These are phyloP conservation scores for Eupeodes luniger DNA, from an alignment of 2,888 invertebrate genomes.

Conservation along the genomic window DNA sequence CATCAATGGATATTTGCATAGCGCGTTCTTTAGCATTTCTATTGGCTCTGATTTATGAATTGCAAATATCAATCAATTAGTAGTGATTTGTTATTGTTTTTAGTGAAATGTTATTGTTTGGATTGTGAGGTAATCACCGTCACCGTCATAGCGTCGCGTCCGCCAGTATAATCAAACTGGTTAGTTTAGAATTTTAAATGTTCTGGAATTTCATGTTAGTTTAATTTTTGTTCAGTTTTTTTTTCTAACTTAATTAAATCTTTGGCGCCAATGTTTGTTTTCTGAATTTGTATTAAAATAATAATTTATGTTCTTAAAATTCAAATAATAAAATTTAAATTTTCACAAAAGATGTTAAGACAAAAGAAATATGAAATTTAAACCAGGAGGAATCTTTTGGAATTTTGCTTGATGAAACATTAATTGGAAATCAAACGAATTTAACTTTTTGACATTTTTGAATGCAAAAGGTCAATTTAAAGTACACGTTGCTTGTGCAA, in stretches of 20 bases:
- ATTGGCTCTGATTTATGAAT: slow-evolving; percentile 51
- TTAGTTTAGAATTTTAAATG: neutral
- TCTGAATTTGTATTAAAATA: neutral
- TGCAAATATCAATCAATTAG: slow-evolving; percentile 62
- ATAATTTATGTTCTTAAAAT: neutral
- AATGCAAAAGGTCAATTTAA: neutral
- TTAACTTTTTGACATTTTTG: neutral
- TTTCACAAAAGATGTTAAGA: neutral
- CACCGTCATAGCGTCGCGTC: too few relatives aligned
- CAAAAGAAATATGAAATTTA: neutral
- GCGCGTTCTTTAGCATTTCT: slow-evolving; percentile 24
- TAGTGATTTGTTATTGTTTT: slow-evolving; percentile 40
- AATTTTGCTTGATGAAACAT: neutral
- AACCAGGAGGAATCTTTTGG: neutral
- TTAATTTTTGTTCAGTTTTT: neutral
- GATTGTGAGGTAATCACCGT: slow-evolving; percentile 30
- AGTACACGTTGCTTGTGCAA: neutral
- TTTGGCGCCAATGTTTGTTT: slow-evolving; percentile 11
- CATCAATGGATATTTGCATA: slow-evolving; percentile 64
- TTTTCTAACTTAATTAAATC: neutral
- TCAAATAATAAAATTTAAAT: neutral
- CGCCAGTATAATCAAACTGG: slow-evolving; percentile 37
- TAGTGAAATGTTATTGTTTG: slow-evolving; percentile 8
- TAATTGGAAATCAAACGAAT: neutral
- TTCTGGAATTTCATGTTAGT: neutral